Conservation (phyloP, 1,140 invertebrate genomes). For the Idris sp. region DNA sequence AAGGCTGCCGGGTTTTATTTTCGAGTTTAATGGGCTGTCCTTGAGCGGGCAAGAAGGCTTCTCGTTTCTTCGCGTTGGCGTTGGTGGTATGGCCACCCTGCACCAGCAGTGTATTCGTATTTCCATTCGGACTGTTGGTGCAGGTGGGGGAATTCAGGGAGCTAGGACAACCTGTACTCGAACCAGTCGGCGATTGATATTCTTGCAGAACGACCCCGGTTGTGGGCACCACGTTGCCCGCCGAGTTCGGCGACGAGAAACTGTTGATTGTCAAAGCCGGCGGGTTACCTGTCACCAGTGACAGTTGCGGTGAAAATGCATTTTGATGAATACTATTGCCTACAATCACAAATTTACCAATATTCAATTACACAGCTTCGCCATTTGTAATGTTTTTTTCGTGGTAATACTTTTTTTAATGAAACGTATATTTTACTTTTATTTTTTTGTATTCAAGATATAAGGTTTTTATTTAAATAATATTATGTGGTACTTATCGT, state of each 20-base stretch:
- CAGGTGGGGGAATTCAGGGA: constrained; percentile 56
- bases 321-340: constrained; percentile 72
- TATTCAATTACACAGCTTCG: constrained; percentile 7
- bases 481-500: too few relatives aligned
- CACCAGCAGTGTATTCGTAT: constrained; percentile 36
- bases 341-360: constrained; percentile 8
- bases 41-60: constrained; percentile 71
- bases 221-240: constrained; percentile 65
- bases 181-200: constrained; percentile 71
- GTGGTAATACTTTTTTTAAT: too few relatives aligned
- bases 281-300: constrained; percentile 70
- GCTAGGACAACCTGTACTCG: constrained; percentile 58
- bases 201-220: constrained; percentile 73
- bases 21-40: constrained; percentile 74
- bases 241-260: constrained; percentile 71
- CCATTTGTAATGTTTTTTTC: too few relatives aligned
- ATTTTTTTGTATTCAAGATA: too few relatives aligned
- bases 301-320: constrained; percentile 73
- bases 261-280: constrained; percentile 74
- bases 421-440: too few relatives aligned
- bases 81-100: constrained; percentile 59
- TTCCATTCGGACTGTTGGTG: constrained; percentile 43
- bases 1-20: constrained; percentile 72
- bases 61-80: constrained; percentile 69
- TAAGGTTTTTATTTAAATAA: too few relatives aligned